A percentile compares a stretch with the other conserved stretches of the same genome.
Evolutionary conservation across 2,888 invertebrate species (phyloP).

Genomic region (Baronia brevicornis): DNA sequence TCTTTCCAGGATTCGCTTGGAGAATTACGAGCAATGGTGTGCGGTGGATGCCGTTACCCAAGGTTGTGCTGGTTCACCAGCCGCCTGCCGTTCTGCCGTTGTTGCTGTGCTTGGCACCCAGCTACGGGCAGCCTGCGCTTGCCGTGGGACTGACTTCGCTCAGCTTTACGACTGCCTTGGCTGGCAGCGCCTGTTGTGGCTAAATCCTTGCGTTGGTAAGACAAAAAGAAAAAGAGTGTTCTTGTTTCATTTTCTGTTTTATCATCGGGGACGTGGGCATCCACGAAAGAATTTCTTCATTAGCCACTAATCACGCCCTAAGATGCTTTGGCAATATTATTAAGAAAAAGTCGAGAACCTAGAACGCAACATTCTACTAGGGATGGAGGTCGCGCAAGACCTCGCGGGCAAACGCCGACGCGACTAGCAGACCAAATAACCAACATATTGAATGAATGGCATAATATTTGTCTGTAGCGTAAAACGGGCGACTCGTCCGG

Average conservation of each 20-base stretch:
- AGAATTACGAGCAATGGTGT: conserved; percentile 93
- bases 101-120: conserved; percentile 93
- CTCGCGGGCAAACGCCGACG: too few species aligned
- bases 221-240: not conserved
- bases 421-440: too few species aligned
- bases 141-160: conserved; percentile 89
- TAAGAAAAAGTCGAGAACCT: too few species aligned
- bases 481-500: too few species aligned
- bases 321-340: too few species aligned
- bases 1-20: conserved; percentile 81
- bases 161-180: conserved; percentile 92
- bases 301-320: too few species aligned
- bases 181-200: conserved; percentile 92
- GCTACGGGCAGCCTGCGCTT: conserved; percentile 89
- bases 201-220: conserved; percentile 93
- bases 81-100: conserved; percentile 90
- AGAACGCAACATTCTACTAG: too few species aligned
- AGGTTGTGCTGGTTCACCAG: conserved; percentile 89
- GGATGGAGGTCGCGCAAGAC: too few species aligned
- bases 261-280: not conserved
- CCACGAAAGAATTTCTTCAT: not conserved
- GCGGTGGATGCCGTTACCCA: conserved; percentile 93
- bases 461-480: too few species aligned
- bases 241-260: not conserved
- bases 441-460: too few species aligned